Evolutionary conservation across 2,888 invertebrate species (phyloP).

Genomic region (Lasiommata megera): DNA sequence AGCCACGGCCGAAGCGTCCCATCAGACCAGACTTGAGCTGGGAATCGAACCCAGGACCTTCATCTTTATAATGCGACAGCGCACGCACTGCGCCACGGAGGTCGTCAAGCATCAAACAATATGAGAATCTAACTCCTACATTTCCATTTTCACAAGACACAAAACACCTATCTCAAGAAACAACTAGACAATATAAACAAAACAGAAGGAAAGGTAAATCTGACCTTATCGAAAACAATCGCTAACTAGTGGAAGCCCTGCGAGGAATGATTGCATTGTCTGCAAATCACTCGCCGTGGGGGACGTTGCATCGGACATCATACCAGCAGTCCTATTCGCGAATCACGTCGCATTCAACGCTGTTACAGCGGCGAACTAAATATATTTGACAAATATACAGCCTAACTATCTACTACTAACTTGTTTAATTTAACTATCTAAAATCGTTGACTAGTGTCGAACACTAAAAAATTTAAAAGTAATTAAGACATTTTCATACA

Average conservation of each 20-base stretch:
- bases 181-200: not conserved
- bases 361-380: not conserved
- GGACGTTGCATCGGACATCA: slow-evolving; percentile 21
- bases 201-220: slow-evolving; percentile 11
- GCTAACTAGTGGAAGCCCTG: slow-evolving; percentile 7
- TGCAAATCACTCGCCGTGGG: slow-evolving; percentile 25
- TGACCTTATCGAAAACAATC: slow-evolving; percentile 17
- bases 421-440: too few relatives aligned
- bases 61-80: too few relatives aligned
- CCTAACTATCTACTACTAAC: too few relatives aligned
- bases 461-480: too few relatives aligned
- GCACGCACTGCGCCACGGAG: too few relatives aligned
- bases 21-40: too few relatives aligned
- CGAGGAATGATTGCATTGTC: slow-evolving; percentile 15
- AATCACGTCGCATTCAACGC: not conserved
- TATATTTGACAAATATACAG: not conserved
- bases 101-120: not conserved
- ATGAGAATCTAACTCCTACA: not conserved
- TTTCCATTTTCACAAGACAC: not conserved
- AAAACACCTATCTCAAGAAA: not conserved
- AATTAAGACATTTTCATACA: too few relatives aligned
- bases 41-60: too few relatives aligned
- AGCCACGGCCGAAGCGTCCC: too few relatives aligned
- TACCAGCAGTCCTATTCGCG: slow-evolving; percentile 11
- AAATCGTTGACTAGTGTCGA: too few relatives aligned